A percentile compares a stretch with the other conserved stretches of the same genome.
Conservation (phyloP, 2,888 invertebrate genomes). For the Palloptera scutellata region DNA sequence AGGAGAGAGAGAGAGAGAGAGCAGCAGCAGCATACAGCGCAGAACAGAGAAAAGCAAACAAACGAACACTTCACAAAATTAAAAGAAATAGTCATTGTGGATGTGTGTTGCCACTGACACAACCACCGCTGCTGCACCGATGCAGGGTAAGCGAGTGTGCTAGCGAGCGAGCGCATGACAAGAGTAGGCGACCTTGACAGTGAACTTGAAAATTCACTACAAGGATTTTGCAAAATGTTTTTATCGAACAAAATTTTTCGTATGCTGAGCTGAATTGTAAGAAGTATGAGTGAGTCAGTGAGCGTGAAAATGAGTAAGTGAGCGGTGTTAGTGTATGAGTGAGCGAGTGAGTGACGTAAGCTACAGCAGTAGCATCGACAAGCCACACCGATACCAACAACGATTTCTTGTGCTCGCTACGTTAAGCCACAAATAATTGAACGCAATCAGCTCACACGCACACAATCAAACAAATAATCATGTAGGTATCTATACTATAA, state of each 20-base stretch:
- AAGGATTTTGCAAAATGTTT: constrained; percentile 49
- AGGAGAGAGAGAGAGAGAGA: neutral
- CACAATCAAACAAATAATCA: constrained; percentile 24
- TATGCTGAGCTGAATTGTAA: constrained; percentile 18
- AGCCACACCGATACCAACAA: no score
- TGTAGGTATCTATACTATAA: neutral
- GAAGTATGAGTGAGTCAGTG: constrained; percentile 22
- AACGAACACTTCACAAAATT: neutral
- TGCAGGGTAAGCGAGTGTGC: neutral
- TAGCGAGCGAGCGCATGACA: constrained; percentile 54
- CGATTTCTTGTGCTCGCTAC: neutral
- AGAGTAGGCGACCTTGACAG: constrained; percentile 80
- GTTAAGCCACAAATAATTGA: neutral
- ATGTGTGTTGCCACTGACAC: neutral
- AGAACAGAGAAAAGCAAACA: neutral
- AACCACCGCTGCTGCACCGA: neutral
- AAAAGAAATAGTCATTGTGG: neutral
- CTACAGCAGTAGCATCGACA: neutral
- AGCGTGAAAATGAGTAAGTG: constrained; percentile 17
- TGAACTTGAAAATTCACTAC: constrained; percentile 74
- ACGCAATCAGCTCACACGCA: constrained; percentile 24
- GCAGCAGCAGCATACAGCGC: no score
- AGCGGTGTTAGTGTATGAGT: neutral
- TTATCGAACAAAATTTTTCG: neutral
- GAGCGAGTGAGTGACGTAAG: neutral